phyloP scores from a whole-genome alignment of 1,140 invertebrate species.

The Ostrea denselamellosa region DNA sequence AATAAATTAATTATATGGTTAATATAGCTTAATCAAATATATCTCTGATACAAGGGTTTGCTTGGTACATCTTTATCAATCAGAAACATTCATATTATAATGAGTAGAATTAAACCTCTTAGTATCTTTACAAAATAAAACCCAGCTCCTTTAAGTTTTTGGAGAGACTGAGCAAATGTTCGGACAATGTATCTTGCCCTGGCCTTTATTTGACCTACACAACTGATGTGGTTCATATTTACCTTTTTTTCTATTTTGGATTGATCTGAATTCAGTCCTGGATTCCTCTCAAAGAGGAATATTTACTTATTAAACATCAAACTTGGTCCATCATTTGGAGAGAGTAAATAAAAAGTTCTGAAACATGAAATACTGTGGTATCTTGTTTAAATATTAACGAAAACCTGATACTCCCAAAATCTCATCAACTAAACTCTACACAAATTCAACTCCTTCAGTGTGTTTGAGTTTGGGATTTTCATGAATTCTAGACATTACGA shows the following conservation, averaged over 20 bases:
- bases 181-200: background rate
- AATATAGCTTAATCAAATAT: background rate
- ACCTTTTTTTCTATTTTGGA: constrained; percentile 25
- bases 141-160: background rate
- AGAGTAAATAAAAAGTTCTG: background rate
- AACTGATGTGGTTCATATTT: background rate
- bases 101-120: background rate
- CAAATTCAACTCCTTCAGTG: background rate
- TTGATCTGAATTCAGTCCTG: constrained; percentile 2
- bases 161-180: background rate
- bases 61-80: constrained; percentile 8
- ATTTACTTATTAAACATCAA: constrained; percentile 36
- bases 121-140: background rate
- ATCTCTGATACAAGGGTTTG: background rate
- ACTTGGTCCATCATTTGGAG: constrained; percentile 9
- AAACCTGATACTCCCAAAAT: constrained; percentile 9
- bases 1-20: background rate
- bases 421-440: background rate
- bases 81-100: background rate
- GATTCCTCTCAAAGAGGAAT: constrained; percentile 2
- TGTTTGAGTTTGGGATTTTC: constrained; percentile 23
- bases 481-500: background rate
- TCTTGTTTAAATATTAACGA: constrained; percentile 24
- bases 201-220: background rate
- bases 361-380: background rate